Evolutionary conservation across 2,888 invertebrate species (phyloP), one percentile per base, ranked within the genome.

Genomic region (Tineola bisselliella): DNA sequence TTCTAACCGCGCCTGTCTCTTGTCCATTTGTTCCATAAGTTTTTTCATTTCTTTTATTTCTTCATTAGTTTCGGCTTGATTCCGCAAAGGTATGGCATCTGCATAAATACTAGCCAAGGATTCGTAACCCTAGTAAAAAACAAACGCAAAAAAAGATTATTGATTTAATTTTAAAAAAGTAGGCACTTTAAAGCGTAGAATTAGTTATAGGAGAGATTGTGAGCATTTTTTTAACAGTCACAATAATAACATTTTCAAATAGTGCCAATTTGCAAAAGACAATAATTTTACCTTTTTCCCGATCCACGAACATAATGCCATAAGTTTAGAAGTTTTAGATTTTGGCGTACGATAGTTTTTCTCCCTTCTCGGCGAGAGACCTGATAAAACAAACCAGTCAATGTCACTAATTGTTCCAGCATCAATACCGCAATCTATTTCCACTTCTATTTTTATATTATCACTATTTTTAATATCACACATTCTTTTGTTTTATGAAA

Each of bases 301-400:
- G 59, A 87, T 79, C 87, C 86, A 86, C 11, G 81, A 67, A 64
- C 84, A 86, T 12, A 87, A 67, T 62, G 84, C 86, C 63, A 82
- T 69, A 44, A 87, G 68, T 61, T 67, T 75, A 79, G 82, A 82
- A 63, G 78, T 68, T 62, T 74, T 81, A 1, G 78, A 64, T 61
- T 76, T 80, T 60, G 65, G 68, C 38, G 67, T 72, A 4, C 83
- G 73, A 58, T 68, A 63, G 52, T 62, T 71, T 63, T 70, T 77
- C 31, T 84, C 84, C 64, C 72, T 79, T 31, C 79, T 69, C 13
- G 81, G 79, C 2, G 81, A 79, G 13, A 74, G 79, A 66, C 78
- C 86, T 84, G 83, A 72, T 44, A 83, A 77, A 67, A 77, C 69
- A 69, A 83, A 81, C 81, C 81, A 84, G 63, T 83, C 79, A 65